Evolutionary conservation across 2,888 invertebrate genomes (phyloP).

Genomic region (Drosophila histrio): DNA sequence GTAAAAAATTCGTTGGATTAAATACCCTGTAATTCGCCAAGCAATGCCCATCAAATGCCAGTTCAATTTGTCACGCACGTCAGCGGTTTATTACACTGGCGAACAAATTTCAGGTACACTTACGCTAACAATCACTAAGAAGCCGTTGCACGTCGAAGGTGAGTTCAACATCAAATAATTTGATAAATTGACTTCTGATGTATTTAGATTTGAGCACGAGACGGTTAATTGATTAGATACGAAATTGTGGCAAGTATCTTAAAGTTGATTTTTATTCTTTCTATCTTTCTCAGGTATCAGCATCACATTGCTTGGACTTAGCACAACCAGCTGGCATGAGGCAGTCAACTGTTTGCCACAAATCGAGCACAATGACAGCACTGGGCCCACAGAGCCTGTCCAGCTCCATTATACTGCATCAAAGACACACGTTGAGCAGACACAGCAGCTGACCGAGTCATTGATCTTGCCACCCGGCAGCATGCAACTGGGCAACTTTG

Average conservation of each 20-base stretch:
- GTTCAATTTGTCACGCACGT: conserved; percentile 62
- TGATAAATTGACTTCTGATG: conserved; percentile 3
- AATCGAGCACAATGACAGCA: conserved; percentile 68
- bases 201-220: background rate
- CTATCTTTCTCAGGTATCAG: conserved; percentile 42
- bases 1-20: background rate
- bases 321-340: conserved; percentile 59
- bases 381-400: conserved; percentile 19
- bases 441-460: conserved; percentile 18
- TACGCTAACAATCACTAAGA: conserved; percentile 45
- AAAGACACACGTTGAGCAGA: conserved; percentile 43
- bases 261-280: background rate
- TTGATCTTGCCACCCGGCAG: conserved; percentile 24
- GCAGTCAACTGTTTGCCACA: conserved; percentile 7
- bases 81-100: conserved; percentile 70
- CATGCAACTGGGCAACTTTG: conserved; percentile 33
- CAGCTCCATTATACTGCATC: conserved; percentile 33
- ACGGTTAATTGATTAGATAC: conserved; percentile 51
- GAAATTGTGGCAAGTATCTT: background rate
- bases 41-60: conserved; percentile 64
- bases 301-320: conserved; percentile 55
- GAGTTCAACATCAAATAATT: conserved; percentile 18
- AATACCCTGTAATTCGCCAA: conserved; percentile 24
- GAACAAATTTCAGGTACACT: conserved; percentile 66
- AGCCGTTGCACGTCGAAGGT: conserved; percentile 58